Evolutionary conservation across 2,797 vertebrate genomes (phyloP), one percentile per base, ranked within the genome.

Genomic region (Cossypha dichroa): DNA sequence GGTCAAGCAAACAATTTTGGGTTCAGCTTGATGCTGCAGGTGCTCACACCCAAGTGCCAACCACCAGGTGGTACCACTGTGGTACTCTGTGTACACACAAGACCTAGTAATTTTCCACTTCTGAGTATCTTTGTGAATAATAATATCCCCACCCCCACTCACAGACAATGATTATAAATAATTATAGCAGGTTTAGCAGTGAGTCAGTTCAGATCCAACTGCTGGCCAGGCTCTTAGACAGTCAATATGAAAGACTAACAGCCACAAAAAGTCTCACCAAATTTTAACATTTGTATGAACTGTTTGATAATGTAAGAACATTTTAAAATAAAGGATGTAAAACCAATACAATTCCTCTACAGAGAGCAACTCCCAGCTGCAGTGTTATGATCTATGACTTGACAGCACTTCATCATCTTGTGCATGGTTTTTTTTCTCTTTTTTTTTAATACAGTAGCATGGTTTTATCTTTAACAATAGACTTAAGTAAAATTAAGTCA

Each of bases 401-500:
- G 96, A 97, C 96, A 97, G 94, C 94, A 89, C 92, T 96, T 97
- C 81, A 93, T 96, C 96, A 91, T 96, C 87, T 55, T 92, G n/a
- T 68, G 58, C 10, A 26, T 22, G 41, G 33, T 10, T 70, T 43
- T 66, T 80, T 76, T 88, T 64, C 68, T 62, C 58, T 90, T 52
- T 67, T 73, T 69, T 78, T 70, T 85, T 49, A 63, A 88, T 46
- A 69, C 21, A 77, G 94, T 62, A 95, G 76, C 82, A 93, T 69
- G 91, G 68, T 45, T 82, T 85, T 85, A 94, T 66, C 29, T 87
- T 72, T 95, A 98, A 98, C 95, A 98, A 98, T 97, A 97, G 96
- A 92, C 60, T 74, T 49, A 45, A 88, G 75, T 77, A 86, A 55
- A 87, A 87, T 90, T 70, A 60, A 72, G 69, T 95, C 89, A 73